Percentiles rank a stretch among this genome's conserved stretches.
These are phyloP conservation scores for Itoplectis maculator DNA, from an alignment of 2,888 invertebrate species.

Conservation along the genomic window DNA sequence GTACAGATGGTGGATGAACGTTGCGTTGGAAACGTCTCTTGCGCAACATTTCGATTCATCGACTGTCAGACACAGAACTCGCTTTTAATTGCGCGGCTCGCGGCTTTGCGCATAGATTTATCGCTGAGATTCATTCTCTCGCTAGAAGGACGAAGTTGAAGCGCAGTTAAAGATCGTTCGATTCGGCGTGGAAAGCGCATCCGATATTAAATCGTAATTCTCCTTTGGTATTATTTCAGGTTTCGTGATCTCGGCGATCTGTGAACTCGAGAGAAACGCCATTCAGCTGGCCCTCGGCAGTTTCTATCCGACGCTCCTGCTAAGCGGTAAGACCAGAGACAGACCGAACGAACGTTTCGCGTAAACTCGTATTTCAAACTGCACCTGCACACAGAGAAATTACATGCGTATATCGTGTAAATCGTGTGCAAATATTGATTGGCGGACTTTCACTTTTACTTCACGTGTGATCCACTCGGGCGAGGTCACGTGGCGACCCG, in stretches of 20 bases:
- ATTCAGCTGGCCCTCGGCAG: conserved; percentile 97
- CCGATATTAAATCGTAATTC: conserved; percentile 2
- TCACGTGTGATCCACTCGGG: conserved; percentile 18
- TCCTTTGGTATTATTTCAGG: conserved; percentile 81
- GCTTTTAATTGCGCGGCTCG: conserved; percentile 20
- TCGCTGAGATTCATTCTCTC: conserved; percentile 4
- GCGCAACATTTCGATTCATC: conserved; percentile 43
- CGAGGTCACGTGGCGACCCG: conserved; percentile 19
- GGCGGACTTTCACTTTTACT: conserved; percentile 60
- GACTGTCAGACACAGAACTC: conserved; percentile 28
- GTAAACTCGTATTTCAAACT: conserved; percentile 12
- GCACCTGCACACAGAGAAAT: neutral
- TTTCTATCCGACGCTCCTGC: conserved; percentile 96
- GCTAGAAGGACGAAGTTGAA: neutral
- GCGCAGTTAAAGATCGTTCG: conserved; percentile 10
- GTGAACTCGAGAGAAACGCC: conserved; percentile 96
- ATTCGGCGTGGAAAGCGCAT: neutral
- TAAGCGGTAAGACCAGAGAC: conserved; percentile 88
- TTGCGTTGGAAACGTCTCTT: conserved; percentile 33
- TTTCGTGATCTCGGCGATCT: conserved; percentile 96
- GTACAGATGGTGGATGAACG: neutral
- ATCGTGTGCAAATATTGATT: conserved; percentile 52
- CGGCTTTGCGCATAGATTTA: conserved; percentile 1
- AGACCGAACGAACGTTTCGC: neutral
- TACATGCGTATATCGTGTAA: neutral